These are phyloP conservation scores for Axis porcinus DNA, from an alignment of 2,113 vertebrate genomes.

Conservation along the genomic window DNA sequence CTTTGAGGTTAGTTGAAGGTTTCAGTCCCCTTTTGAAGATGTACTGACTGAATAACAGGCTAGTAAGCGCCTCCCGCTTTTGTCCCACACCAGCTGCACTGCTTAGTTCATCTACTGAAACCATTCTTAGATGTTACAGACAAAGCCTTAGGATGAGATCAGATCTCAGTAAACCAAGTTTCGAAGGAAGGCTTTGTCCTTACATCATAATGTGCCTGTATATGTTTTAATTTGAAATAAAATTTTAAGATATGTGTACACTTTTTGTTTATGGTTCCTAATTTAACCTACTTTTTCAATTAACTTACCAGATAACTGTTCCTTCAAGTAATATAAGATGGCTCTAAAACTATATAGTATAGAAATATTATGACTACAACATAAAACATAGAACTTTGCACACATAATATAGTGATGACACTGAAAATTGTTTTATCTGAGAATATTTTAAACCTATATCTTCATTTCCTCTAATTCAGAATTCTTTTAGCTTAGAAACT, in stretches of 20 bases:
- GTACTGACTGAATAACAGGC: rapidly evolving
- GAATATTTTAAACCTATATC: background rate
- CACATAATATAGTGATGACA: background rate
- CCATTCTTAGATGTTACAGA: background rate
- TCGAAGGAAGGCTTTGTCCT: background rate
- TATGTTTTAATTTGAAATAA: background rate
- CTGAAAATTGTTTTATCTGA: background rate
- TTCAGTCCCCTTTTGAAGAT: background rate
- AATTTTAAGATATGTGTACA: background rate
- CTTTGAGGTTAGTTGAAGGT: background rate
- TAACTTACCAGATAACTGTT: background rate
- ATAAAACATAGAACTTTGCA: background rate
- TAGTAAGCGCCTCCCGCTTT: background rate
- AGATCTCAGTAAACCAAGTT: background rate
- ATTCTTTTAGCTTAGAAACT: background rate
- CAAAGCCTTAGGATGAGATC: background rate
- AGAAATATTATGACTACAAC: background rate
- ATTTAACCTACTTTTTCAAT: background rate
- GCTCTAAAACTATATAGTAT: background rate
- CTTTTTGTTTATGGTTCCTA: background rate
- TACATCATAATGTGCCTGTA: rapidly evolving
- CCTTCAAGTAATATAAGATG: background rate
- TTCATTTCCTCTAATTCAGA: background rate
- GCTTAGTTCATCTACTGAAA: background rate
- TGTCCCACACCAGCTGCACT: background rate